These are phyloP conservation scores for Periophthalmus magnuspinnatus DNA, from an alignment of 2,797 vertebrate species.

Conservation along the genomic window DNA sequence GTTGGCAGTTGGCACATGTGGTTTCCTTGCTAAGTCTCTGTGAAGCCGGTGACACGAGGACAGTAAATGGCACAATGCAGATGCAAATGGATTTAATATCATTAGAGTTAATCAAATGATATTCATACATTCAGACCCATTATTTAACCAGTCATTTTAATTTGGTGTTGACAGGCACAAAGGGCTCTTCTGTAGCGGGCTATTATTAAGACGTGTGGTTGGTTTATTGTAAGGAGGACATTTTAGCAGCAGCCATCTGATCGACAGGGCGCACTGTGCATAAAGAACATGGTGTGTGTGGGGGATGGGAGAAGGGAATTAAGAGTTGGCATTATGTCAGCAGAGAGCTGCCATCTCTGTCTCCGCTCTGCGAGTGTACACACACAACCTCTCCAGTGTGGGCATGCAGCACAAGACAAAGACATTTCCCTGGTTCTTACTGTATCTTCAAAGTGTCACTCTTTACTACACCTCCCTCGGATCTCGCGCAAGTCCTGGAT, in stretches of 20 bases:
- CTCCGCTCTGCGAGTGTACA: slow-evolving; percentile 32
- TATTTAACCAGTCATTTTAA: slow-evolving; percentile 9
- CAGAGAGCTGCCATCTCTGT: slow-evolving; percentile 67
- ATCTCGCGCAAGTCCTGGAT: slow-evolving; percentile 14
- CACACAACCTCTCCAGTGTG: slow-evolving; percentile 32
- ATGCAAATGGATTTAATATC: slow-evolving; percentile 58
- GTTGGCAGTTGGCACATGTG: slow-evolving; percentile 4
- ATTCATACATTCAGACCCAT: slow-evolving; percentile 1
- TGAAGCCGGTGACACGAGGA: slow-evolving; percentile 73
- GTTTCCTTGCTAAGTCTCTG: slow-evolving; percentile 66
- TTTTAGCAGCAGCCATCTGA: slow-evolving; percentile 71
- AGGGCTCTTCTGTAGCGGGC: background rate
- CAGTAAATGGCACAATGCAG: slow-evolving; percentile 61
- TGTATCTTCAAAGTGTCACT: slow-evolving; percentile 46
- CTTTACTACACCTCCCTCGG: slow-evolving; percentile 39
- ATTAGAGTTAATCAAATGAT: slow-evolving; percentile 35
- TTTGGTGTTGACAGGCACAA: slow-evolving; percentile 11
- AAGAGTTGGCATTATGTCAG: slow-evolving; percentile 78
- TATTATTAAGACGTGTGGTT: background rate
- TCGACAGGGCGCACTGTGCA: slow-evolving; percentile 68
- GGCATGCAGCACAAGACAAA: slow-evolving; percentile 38
- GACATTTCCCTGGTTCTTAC: slow-evolving; percentile 25
- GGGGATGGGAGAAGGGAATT: slow-evolving; percentile 73
- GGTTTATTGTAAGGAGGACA: slow-evolving; percentile 58
- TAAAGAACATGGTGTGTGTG: slow-evolving; percentile 68